phyloP scores from a whole-genome alignment of 1,140 invertebrate species.

The Macrotrachela quadricornifera region DNA sequence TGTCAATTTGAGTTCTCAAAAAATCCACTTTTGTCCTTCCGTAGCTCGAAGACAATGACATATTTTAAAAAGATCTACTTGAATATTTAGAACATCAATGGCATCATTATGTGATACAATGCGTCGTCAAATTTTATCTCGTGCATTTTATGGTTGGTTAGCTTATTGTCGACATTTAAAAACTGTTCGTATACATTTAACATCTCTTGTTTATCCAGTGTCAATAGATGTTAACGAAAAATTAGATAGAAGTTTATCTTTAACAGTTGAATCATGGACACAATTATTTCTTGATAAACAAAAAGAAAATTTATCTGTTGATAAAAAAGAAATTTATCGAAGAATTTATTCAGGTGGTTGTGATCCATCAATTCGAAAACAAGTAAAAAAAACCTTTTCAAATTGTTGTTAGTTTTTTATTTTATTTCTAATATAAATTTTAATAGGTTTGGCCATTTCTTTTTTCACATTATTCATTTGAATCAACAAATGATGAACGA shows the following conservation, averaged over 20 bases:
- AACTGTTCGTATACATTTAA: slow-evolving; percentile 69
- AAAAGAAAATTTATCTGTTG: not conserved
- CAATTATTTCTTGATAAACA: not conserved
- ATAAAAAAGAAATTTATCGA: not conserved
- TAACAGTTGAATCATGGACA: slow-evolving; percentile 12
- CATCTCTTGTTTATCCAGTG: slow-evolving; percentile 52
- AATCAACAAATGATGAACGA: slow-evolving; percentile 38
- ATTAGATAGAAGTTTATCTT: not conserved
- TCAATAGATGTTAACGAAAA: not conserved
- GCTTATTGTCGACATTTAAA: slow-evolving; percentile 73
- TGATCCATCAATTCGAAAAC: not conserved
- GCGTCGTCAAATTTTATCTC: slow-evolving; percentile 72
- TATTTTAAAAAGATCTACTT: too few species aligned
- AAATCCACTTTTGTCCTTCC: too few species aligned
- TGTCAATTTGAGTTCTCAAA: too few species aligned
- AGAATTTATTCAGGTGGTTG: slow-evolving; percentile 1
- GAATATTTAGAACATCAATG: too few species aligned
- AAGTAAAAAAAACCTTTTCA: not conserved
- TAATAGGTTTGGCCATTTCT: slow-evolving; percentile 64
- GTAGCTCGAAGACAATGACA: too few species aligned
- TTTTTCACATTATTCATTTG: slow-evolving; percentile 60
- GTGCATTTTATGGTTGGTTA: slow-evolving; percentile 82
- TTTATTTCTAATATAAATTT: not conserved
- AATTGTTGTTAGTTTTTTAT: not conserved
- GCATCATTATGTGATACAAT: slow-evolving; percentile 57